Evolutionary conservation across 2,888 invertebrate species (phyloP).

Genomic region (Fissipunctia ypsillon): DNA sequence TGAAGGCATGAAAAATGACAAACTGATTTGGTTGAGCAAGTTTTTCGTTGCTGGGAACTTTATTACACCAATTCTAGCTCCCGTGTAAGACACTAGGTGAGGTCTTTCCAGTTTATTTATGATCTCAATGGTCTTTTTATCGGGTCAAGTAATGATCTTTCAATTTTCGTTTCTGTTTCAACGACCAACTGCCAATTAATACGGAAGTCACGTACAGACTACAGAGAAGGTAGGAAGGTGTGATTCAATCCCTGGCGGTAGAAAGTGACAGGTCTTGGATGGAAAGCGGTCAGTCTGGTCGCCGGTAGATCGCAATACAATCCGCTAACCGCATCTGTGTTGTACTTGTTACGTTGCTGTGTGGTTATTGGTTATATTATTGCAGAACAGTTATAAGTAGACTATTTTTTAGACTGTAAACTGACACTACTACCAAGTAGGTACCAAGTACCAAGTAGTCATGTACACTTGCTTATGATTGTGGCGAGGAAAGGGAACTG

Average conservation of each 20-base stretch:
- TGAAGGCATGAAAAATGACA: not conserved
- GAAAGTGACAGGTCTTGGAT: constrained; percentile 48
- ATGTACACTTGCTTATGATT: not conserved
- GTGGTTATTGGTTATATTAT: constrained; percentile 19
- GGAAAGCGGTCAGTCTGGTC: constrained; percentile 55
- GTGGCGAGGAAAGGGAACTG: not conserved
- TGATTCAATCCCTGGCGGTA: constrained; percentile 35
- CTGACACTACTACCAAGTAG: not conserved
- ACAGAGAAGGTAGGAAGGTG: constrained; percentile 9
- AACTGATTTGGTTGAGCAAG: not conserved
- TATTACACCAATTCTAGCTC: not conserved
- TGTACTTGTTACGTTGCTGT: constrained; percentile 16
- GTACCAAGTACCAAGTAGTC: not conserved
- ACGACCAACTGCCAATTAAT: not conserved
- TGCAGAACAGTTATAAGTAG: not conserved
- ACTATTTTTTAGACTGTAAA: constrained; percentile 2
- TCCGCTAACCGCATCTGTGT: constrained; percentile 36
- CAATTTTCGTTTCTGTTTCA: not conserved
- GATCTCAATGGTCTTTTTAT: not conserved
- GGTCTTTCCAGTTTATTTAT: not conserved
- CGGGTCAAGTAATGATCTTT: not conserved
- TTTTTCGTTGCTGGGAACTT: not conserved
- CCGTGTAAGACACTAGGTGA: not conserved
- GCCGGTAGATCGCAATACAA: constrained; percentile 31
- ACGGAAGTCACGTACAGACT: constrained; percentile 32